Conservation (phyloP, 2,888 invertebrate genomes). For the Acronicta psi region DNA sequence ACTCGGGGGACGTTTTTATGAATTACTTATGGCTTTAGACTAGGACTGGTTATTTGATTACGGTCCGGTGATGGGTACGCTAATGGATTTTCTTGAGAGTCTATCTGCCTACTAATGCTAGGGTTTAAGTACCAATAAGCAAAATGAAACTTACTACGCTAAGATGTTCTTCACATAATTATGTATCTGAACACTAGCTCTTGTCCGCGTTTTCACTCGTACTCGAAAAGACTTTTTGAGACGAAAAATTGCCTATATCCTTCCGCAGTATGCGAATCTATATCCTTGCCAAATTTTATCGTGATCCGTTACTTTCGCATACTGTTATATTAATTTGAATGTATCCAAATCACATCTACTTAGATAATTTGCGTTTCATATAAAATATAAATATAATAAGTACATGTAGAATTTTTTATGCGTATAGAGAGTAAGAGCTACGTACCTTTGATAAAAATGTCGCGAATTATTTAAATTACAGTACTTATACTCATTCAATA, state of each 20-base stretch:
- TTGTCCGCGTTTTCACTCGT: too few species aligned
- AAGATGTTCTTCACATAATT: conserved; percentile 30
- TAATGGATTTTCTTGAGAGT: conserved; percentile 56
- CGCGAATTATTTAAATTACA: conserved; percentile 4
- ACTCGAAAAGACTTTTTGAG: too few species aligned
- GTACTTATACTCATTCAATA: too few species aligned
- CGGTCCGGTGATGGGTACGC: conserved; percentile 36
- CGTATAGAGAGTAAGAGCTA: too few species aligned
- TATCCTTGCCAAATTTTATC: too few species aligned
- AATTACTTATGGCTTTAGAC: conserved; percentile 65
- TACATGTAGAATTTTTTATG: too few species aligned
- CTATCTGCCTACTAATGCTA: conserved; percentile 42
- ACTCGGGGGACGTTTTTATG: conserved; percentile 67
- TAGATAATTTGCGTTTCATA: conserved; percentile 38
- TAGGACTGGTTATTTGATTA: conserved; percentile 60
- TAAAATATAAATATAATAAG: too few species aligned
- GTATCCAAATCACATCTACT: conserved; percentile 30
- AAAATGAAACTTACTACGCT: conserved; percentile 28
- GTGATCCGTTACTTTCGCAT: too few species aligned
- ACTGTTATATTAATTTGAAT: too few species aligned
- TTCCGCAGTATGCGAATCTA: too few species aligned
- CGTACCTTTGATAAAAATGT: conserved; percentile 6
- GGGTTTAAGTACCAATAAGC: conserved; percentile 44
- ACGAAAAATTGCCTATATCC: too few species aligned
- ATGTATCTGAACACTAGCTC: too few species aligned